Conservation (phyloP, 2,797 vertebrate genomes). For the Epinephelus awoara region DNA sequence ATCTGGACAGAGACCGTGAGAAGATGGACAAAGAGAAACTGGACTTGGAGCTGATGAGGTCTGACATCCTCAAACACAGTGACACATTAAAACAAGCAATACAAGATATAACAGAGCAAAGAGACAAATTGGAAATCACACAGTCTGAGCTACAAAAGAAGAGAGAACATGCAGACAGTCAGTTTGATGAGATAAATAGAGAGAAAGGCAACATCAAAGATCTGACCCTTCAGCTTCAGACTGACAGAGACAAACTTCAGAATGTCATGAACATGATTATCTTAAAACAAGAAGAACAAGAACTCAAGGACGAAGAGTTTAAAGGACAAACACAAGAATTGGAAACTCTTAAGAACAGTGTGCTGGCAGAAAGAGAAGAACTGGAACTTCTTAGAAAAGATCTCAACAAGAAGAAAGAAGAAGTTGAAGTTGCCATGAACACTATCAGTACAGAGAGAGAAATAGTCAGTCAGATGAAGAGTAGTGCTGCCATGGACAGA, state of each 20-base stretch:
- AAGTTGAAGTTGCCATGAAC: not conserved
- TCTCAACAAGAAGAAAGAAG: not conserved
- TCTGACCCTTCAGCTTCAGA: not conserved
- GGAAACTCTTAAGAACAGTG: not conserved
- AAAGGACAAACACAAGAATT: not conserved
- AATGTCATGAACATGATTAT: not conserved
- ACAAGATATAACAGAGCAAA: constrained; percentile 16
- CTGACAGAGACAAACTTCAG: not conserved
- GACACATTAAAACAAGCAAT: not conserved
- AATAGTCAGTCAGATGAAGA: not conserved
- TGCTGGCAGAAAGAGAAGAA: not conserved
- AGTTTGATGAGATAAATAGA: not conserved
- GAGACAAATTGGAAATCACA: not conserved
- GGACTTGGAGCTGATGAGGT: not conserved
- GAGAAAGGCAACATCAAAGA: constrained; percentile 18
- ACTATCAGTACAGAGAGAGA: not conserved
- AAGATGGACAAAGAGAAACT: not conserved
- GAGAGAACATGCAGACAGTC: not conserved
- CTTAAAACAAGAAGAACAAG: constrained; percentile 9
- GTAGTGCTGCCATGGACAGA: no score
- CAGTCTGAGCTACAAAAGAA: constrained; percentile 1
- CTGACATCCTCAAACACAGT: constrained; percentile 7
- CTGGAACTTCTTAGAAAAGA: not conserved
- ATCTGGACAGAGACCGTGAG: not conserved
- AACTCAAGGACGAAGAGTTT: not conserved